A percentile compares a stretch with the other conserved stretches of the same genome.
These are phyloP conservation scores for Larimichthys crocea DNA, from an alignment of 2,113 vertebrate species.

Conservation along the genomic window DNA sequence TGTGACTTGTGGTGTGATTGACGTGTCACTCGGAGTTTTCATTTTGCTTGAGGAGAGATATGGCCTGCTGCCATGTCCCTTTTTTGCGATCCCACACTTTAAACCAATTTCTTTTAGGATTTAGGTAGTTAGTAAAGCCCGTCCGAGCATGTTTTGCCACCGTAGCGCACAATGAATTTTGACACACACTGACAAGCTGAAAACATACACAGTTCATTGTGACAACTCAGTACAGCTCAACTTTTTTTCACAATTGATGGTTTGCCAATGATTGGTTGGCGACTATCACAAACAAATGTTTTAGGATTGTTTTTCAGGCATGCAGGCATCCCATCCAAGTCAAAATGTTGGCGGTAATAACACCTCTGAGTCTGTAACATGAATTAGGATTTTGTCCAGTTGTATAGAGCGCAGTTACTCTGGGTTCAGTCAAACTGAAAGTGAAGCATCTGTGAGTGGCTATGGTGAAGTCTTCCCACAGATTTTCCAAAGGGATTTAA, in stretches of 20 bases:
- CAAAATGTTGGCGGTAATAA: conserved; percentile 14
- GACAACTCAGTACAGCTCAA: conserved; percentile 2
- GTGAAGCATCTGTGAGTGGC: conserved; percentile 33
- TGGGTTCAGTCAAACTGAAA: conserved; percentile 20
- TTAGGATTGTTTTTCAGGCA: neutral
- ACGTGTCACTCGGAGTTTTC: conserved; percentile 64
- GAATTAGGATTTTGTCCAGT: conserved; percentile 6
- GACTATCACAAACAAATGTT: neutral
- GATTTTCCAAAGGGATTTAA: conserved; percentile 52
- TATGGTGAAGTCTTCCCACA: conserved; percentile 29
- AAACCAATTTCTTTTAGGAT: conserved; percentile 54
- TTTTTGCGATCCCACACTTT: conserved; percentile 63
- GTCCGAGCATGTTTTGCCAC: conserved; percentile 29
- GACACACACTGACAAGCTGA: conserved; percentile 18
- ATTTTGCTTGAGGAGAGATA: conserved; percentile 69
- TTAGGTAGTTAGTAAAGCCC: conserved; percentile 45
- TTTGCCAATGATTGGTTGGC: neutral
- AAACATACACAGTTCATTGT: conserved; percentile 27
- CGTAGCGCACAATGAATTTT: conserved; percentile 36
- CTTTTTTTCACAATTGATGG: conserved; percentile 8
- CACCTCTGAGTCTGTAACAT: conserved; percentile 5
- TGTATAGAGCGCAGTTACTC: conserved; percentile 19
- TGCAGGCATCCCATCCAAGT: conserved; percentile 5
- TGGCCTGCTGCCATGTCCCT: conserved; percentile 34
- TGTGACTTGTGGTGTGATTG: conserved; percentile 63